Conservation (phyloP, 1,140 invertebrate genomes). For the Habropoda laboriosa region DNA sequence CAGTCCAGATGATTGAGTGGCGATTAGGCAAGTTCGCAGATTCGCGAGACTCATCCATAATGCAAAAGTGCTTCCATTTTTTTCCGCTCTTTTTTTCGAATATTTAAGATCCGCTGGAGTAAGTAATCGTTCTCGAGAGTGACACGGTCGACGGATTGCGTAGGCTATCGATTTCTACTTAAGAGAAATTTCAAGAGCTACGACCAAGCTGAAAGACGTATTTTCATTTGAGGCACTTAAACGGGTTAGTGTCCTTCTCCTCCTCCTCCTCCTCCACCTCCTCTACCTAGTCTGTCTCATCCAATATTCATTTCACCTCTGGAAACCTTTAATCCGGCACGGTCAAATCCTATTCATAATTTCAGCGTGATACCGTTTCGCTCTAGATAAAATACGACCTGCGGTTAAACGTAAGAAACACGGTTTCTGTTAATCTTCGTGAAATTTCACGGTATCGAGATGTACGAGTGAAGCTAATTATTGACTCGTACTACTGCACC, state of each 20-base stretch:
- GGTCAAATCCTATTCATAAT: background rate
- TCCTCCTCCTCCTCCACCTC: too few relatives aligned
- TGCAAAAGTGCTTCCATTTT: background rate
- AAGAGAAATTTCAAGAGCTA: constrained; percentile 30
- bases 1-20: background rate
- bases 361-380: background rate
- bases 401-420: too few relatives aligned
- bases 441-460: background rate
- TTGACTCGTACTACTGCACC: too few relatives aligned
- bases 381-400: too few relatives aligned
- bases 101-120: constrained; percentile 9
- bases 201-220: constrained; percentile 6
- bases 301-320: constrained; percentile 36
- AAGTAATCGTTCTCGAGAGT: constrained; percentile 26
- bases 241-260: constrained; percentile 22
- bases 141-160: constrained; percentile 37
- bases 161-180: constrained; percentile 41
- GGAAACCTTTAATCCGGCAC: constrained; percentile 7
- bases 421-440: background rate
- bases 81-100: background rate
- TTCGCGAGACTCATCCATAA: constrained; percentile 12
- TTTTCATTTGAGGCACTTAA: constrained; percentile 38
- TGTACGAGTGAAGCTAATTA: too few relatives aligned
- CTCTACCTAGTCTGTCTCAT: constrained; percentile 17
- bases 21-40: background rate